These are phyloP conservation scores for Lutjanus erythropterus DNA, from an alignment of 2,113 vertebrate genomes.

Conservation along the genomic window DNA sequence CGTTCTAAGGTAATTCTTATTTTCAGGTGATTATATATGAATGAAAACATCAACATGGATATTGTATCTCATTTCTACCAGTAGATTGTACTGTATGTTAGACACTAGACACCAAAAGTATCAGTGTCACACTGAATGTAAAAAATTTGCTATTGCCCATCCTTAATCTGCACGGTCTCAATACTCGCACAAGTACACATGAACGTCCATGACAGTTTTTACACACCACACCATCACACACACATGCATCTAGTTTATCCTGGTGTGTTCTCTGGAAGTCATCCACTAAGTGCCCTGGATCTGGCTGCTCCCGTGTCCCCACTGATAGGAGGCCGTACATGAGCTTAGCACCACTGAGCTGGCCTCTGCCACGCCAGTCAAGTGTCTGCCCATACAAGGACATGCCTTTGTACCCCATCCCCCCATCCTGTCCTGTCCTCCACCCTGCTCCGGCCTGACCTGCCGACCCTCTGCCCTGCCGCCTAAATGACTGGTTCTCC, in stretches of 20 bases:
- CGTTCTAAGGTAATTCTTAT: too few species aligned
- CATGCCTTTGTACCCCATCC: conserved; percentile 72
- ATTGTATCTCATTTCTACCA: too few species aligned
- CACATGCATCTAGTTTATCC: conserved; percentile 57
- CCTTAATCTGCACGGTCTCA: neutral
- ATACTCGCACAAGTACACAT: conserved; percentile 6
- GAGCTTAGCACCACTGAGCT: conserved; percentile 66
- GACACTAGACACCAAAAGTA: too few species aligned
- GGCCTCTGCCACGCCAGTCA: conserved; percentile 77
- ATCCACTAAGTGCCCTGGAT: conserved; percentile 68
- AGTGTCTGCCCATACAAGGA: conserved; percentile 83
- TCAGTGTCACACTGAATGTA: too few species aligned
- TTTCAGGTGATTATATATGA: too few species aligned
- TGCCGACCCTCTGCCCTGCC: conserved; percentile 40
- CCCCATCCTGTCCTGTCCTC: conserved; percentile 61
- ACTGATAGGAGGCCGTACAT: conserved; percentile 70
- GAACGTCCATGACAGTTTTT: conserved; percentile 13
- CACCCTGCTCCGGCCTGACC: conserved; percentile 51
- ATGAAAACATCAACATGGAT: too few species aligned
- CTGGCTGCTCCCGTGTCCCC: conserved; percentile 61
- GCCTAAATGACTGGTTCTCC: conserved; percentile 56
- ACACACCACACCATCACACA: conserved; percentile 1
- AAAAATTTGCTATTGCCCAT: too few species aligned
- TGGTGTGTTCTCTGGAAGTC: conserved; percentile 73
- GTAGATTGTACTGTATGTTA: too few species aligned